A percentile compares a stretch with the other conserved stretches of the same genome.
Conservation (phyloP, 2,113 vertebrate genomes). For the Rhinichthys klamathensis region DNA sequence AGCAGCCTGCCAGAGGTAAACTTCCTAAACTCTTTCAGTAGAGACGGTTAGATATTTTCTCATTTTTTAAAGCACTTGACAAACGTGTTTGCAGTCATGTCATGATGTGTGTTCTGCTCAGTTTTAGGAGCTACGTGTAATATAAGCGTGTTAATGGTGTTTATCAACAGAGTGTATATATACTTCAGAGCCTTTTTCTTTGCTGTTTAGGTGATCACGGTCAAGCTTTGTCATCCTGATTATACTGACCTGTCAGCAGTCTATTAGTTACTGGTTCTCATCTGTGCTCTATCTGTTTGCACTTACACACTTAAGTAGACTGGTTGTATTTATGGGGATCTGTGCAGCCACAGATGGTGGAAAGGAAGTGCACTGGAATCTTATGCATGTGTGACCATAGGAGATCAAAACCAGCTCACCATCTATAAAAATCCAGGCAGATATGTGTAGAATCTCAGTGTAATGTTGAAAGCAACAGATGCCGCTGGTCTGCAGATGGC, state of each 20-base stretch:
- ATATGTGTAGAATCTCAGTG: constrained; percentile 43
- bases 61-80: neutral
- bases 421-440: constrained; percentile 39
- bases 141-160: neutral
- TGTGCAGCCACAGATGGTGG: constrained; percentile 48
- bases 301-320: constrained; percentile 25
- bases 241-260: constrained; percentile 3
- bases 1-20: constrained; percentile 60
- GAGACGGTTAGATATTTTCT: neutral
- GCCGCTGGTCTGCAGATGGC: constrained; percentile 37
- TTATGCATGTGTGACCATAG: constrained; percentile 43
- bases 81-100: neutral
- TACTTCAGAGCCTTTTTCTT: neutral
- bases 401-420: constrained; percentile 36
- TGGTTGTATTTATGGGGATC: constrained; percentile 29
- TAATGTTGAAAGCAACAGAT: constrained; percentile 60
- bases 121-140: neutral
- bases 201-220: constrained; percentile 5
- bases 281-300: constrained; percentile 15
- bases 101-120: neutral
- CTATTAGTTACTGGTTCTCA: neutral
- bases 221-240: constrained; percentile 3
- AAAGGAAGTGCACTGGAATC: constrained; percentile 43
- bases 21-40: neutral
- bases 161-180: neutral